These are phyloP conservation scores for Nyctibius grandis DNA, from an alignment of 2,797 vertebrate genomes.

Conservation along the genomic window DNA sequence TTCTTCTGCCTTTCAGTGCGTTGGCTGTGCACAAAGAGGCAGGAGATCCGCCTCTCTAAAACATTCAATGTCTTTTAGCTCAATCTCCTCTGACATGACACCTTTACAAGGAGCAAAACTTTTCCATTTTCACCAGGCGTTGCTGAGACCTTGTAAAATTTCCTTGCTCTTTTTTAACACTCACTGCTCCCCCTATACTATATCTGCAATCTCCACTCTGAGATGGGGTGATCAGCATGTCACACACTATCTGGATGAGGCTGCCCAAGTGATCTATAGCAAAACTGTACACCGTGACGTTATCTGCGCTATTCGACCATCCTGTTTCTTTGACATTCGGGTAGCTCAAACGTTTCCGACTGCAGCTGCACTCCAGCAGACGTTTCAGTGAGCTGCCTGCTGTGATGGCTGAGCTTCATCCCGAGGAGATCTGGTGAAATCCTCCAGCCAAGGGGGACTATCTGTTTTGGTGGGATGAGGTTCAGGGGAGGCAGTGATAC, in stretches of 20 bases:
- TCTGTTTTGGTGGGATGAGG: not conserved
- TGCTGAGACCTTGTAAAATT: not conserved
- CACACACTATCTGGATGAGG: not conserved
- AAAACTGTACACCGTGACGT: not conserved
- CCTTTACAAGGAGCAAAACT: not conserved
- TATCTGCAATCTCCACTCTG: not conserved
- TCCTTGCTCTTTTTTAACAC: not conserved
- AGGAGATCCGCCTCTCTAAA: not conserved
- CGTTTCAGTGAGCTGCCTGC: not conserved
- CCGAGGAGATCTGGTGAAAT: not conserved
- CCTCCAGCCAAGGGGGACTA: not conserved
- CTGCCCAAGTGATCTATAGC: not conserved
- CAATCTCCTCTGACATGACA: accelerated
- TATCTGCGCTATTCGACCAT: not conserved
- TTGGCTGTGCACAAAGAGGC: not conserved
- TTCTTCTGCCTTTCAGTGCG: not conserved
- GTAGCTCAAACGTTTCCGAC: not conserved
- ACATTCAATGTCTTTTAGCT: not conserved
- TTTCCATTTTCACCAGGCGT: not conserved
- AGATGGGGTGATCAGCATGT: not conserved
- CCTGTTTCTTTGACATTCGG: not conserved
- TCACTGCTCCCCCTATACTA: not conserved
- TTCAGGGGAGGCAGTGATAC: not conserved
- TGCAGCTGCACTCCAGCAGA: not conserved
- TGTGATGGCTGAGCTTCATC: not conserved